Evolutionary conservation across 2,797 vertebrate species (phyloP), one percentile per base, ranked within the genome.

Genomic region (Geotria australis): DNA sequence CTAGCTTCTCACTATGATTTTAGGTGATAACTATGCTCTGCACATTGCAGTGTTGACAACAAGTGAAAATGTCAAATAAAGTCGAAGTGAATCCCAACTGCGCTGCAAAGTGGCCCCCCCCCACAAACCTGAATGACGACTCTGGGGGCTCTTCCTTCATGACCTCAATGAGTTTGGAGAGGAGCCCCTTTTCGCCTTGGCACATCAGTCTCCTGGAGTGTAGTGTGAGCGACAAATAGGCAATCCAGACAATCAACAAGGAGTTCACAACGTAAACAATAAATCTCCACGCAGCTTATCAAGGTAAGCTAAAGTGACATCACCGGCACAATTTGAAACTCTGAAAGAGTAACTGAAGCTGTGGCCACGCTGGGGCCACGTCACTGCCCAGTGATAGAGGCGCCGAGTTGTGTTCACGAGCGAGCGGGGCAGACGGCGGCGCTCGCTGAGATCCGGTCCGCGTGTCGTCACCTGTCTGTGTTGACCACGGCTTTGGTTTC

Each of bases 81-180:
- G 24, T 38, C 24, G 38, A 38, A 24, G 38, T 38, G 24, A 38
- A 38, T 38, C 24, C 24, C 24, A 38, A 38, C 38, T 38, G 24
- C 24, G 38, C 24, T 24, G 24, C 24, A 38, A 38, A 6, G 24
- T 38, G 24, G 38, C 24, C 24, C 24, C n/a, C n/a, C n/a, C 24
- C 24, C 38, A 38, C 24, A 38, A 47, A 95, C 91, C 89, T 91
- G 71, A 98, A 98, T 1, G 88, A 89, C 0, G 91, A 98, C 65
- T 96, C 89, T 3, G 81, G 81, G 10, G 89, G 86, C 60, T 98
- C 89, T 64, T 84, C 83, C 71, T 98, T 98, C 91, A 98, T 98
- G 63, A 96, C 88, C 2, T 86, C 79, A 9, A 96, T 81, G 49
- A 98, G 71, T 3, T 85, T 76, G 3, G 85, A 91, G 63, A 98